Conservation (phyloP, 2,797 vertebrate species). For the Clarias laeviceps region DNA sequence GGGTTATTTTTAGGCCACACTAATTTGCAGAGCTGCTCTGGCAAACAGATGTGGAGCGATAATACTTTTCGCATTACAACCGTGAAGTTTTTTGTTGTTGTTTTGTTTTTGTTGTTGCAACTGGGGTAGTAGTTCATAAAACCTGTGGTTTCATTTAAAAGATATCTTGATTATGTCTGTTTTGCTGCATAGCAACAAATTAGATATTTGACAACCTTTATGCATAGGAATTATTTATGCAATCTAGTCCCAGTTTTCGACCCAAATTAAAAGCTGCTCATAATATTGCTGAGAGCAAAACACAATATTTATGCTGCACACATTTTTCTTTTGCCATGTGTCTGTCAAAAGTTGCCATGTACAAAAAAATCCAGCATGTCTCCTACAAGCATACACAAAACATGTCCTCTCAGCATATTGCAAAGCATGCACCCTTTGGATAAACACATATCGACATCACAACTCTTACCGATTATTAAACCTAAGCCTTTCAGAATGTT, state of each 20-base stretch:
- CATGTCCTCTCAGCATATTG: not conserved
- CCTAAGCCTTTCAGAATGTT: not conserved
- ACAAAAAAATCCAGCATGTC: not conserved
- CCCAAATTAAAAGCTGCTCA: not conserved
- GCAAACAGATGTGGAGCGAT: slow-evolving; percentile 14
- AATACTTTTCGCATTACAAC: slow-evolving; percentile 12
- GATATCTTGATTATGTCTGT: not conserved
- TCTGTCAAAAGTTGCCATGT: not conserved
- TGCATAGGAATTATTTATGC: not conserved
- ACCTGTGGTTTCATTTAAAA: not conserved
- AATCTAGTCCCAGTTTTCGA: not conserved
- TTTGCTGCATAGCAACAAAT: not conserved
- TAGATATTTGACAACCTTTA: not conserved
- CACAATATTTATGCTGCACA: not conserved
- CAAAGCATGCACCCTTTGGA: not conserved
- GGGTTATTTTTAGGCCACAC: not conserved
- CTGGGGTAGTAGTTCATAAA: slow-evolving; percentile 2
- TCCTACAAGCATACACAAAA: not conserved
- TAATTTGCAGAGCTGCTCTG: slow-evolving; percentile 29
- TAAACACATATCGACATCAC: not conserved
- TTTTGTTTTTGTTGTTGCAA: not conserved
- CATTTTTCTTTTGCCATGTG: not conserved
- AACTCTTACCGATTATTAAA: too few species aligned
- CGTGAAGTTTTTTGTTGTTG: not conserved
- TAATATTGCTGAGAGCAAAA: not conserved